Conservation (phyloP, 2,797 vertebrate genomes). For the Scyliorhinus canicula region DNA sequence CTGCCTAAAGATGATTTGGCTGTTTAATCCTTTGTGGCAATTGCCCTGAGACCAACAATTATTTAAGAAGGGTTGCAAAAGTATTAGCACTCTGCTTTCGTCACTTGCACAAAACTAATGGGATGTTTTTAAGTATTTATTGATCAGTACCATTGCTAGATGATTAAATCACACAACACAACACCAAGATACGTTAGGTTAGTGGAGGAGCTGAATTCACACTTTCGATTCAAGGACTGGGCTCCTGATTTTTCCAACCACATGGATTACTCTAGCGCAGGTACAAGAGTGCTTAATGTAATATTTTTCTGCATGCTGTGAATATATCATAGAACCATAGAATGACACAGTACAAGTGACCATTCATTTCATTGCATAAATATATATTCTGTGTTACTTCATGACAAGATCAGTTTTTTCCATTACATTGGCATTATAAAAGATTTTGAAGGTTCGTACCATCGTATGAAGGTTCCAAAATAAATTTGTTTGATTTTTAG, state of each 20-base stretch:
- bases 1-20: neutral
- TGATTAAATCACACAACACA: neutral
- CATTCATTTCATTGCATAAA: neutral
- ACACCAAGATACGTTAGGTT: neutral
- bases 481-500: neutral
- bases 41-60: neutral
- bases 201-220: neutral
- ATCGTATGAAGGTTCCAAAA: neutral
- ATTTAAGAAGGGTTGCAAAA: constrained; percentile 9
- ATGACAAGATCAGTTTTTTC: neutral
- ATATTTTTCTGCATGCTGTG: neutral
- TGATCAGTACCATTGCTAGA: neutral
- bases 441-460: no score
- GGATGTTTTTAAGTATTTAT: neutral
- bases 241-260: neutral
- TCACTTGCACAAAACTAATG: neutral
- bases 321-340: neutral
- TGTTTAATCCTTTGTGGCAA: constrained; percentile 19
- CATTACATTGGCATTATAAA: neutral
- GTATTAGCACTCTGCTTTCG: neutral
- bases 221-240: neutral
- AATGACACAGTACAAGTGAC: neutral
- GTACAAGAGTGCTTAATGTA: neutral
- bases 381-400: neutral
- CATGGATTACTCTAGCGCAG: neutral